These are phyloP conservation scores for Alviniconcha marisindica DNA, from an alignment of 1,140 invertebrate genomes.

Conservation along the genomic window DNA sequence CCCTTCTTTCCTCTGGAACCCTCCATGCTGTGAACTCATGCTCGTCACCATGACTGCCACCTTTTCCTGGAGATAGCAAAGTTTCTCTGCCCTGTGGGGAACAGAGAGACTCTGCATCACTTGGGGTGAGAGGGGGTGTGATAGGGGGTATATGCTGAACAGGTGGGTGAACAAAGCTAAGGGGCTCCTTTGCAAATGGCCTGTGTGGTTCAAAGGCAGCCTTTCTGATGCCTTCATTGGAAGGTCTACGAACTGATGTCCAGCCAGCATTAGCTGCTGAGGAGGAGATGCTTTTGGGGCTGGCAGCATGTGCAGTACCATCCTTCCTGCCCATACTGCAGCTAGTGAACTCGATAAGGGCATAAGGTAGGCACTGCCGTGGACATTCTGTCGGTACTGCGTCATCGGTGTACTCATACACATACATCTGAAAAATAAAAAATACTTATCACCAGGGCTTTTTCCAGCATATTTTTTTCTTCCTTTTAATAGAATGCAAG, in stretches of 20 bases:
- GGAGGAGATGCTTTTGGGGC: background rate
- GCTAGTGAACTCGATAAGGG: constrained; percentile 51
- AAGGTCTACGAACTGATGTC: background rate
- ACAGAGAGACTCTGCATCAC: background rate
- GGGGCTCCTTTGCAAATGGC: background rate
- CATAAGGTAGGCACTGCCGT: constrained; percentile 59
- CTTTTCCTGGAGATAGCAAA: background rate
- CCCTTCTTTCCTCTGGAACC: background rate
- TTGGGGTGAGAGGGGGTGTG: background rate
- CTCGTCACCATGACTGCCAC: background rate
- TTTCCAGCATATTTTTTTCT: background rate
- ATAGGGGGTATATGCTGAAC: background rate
- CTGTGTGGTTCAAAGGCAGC: background rate
- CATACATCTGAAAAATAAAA: constrained; percentile 48
- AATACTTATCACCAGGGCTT: too few relatives aligned
- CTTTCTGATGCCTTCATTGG: background rate
- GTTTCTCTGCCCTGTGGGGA: constrained; percentile 2
- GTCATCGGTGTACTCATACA: constrained; percentile 63
- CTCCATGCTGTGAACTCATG: background rate
- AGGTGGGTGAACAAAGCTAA: background rate
- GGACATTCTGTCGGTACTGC: constrained; percentile 52
- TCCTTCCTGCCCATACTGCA: background rate
- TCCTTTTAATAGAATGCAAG: too few relatives aligned
- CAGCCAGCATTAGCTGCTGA: constrained; percentile 26
- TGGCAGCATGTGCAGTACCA: too few relatives aligned